Percentiles rank a stretch among this genome's conserved stretches.
Conservation (phyloP, 2,113 vertebrate genomes). For the Tiliqua scincoides region DNA sequence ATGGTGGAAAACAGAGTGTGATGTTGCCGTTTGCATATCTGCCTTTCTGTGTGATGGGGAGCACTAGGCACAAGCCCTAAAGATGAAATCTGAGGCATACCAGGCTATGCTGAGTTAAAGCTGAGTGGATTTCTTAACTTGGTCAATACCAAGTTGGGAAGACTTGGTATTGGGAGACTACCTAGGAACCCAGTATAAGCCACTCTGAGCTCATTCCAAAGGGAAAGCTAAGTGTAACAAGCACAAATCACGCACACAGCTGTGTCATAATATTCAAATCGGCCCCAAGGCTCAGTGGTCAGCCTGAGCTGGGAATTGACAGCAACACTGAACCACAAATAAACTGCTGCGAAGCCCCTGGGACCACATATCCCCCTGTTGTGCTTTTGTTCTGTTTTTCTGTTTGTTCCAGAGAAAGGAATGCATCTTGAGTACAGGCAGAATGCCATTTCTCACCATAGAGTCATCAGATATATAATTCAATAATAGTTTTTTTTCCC, state of each 20-base stretch:
- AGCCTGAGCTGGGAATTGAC: background rate
- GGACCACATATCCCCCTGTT: background rate
- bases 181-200: background rate
- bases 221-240: background rate
- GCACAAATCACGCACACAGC: background rate
- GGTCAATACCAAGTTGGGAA: background rate
- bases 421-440: background rate
- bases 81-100: background rate
- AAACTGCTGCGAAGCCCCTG: background rate
- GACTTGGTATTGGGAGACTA: background rate
- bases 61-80: background rate
- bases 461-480: background rate
- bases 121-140: background rate
- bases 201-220: too few species aligned
- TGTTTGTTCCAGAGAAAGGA: background rate
- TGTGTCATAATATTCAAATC: background rate
- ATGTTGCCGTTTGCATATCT: background rate
- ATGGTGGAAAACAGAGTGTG: background rate
- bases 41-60: background rate
- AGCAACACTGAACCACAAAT: background rate
- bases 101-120: background rate
- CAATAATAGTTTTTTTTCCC: background rate
- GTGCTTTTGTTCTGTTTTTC: background rate
- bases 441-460: background rate
- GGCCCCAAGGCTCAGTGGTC: background rate